These are phyloP conservation scores for Lepilemur septentrionalis DNA, from an alignment of 2,797 vertebrate genomes.

Conservation along the genomic window DNA sequence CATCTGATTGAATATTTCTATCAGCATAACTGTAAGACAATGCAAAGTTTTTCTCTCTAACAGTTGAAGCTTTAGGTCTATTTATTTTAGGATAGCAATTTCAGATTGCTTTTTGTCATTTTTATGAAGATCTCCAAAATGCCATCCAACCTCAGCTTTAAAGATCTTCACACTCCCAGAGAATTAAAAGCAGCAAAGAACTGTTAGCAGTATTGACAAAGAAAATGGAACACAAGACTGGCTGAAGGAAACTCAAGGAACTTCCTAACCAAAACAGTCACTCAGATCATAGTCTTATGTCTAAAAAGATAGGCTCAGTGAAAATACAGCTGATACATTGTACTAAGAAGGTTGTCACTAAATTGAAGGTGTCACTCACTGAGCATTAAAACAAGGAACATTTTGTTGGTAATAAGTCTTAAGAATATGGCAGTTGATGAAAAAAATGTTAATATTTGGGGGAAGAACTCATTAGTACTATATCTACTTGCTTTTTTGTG, in stretches of 20 bases:
- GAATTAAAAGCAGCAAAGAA: constrained; percentile 23
- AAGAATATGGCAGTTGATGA: neutral
- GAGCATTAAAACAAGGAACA: neutral
- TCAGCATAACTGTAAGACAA: neutral
- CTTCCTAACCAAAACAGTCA: constrained; percentile 18
- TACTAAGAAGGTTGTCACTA: neutral
- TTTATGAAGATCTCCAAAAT: constrained; percentile 26
- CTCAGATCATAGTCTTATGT: neutral
- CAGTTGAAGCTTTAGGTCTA: neutral
- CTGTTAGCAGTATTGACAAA: neutral
- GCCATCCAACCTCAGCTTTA: neutral
- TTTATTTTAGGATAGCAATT: constrained; percentile 28
- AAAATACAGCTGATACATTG: neutral
- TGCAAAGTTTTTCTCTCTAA: neutral
- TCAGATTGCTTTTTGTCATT: constrained; percentile 26
- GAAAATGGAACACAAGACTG: neutral
- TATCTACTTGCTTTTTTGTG: neutral
- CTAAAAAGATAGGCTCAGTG: neutral
- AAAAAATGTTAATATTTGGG: neutral
- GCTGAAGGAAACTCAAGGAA: neutral
- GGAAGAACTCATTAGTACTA: neutral
- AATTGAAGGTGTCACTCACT: neutral
- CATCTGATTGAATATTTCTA: neutral
- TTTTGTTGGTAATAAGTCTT: constrained; percentile 10
- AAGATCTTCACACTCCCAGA: neutral